Evolutionary conservation across 23 tunicate genomes (phyloP), one percentile per base, ranked within the genome.

Genomic region (Halocynthia roretzi): DNA sequence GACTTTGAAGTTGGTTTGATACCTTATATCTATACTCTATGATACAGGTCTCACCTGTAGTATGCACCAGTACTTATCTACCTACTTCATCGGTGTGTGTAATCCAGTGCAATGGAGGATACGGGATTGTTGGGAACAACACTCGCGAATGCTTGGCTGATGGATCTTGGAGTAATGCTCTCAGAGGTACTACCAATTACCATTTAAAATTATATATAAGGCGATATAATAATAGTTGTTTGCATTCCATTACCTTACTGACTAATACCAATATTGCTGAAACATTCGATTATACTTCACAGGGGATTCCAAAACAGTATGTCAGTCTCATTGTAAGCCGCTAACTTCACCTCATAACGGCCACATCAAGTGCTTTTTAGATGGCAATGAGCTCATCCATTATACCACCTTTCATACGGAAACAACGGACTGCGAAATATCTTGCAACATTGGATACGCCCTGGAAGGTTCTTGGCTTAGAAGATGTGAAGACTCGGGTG

Each of bases 41-140:
- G 44, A 31, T 31, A 52, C 75, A 86, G 91, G 68, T 86, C 6
- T 22, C 68, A 0, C 91, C 91, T 8, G 44, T 81, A 8, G 68
- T 61, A 6, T 86, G 91, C 56, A 22, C 62, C 15, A 76, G 76
- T 50, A 58, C 60, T 7, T 6, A 52, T 20, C 54, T 49, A 20
- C 23, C 14, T 18, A 68, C 76, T 31, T 81, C 82, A 9, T 56
- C 69, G 6, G 52, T 8, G 7, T 83, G 87, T 49, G 51, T 51
- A 19, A 60, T 83, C 12, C 57, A 65, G 7, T 83, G 87, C 54
- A 50, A 88, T n/a, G 66, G 44, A 21, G 95, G 95, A 57, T 83
- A 64, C 62, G 66, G 71, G 67, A 74, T 88, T 22, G 49, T 54
- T 50, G 95, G 87, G 12, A 74, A 73, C 17, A 78, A 66, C 7